A percentile compares a stretch with the other conserved stretches of the same genome.
Evolutionary conservation across 2,888 invertebrate genomes (phyloP).

Genomic region (Phragmatobia fuliginosa): DNA sequence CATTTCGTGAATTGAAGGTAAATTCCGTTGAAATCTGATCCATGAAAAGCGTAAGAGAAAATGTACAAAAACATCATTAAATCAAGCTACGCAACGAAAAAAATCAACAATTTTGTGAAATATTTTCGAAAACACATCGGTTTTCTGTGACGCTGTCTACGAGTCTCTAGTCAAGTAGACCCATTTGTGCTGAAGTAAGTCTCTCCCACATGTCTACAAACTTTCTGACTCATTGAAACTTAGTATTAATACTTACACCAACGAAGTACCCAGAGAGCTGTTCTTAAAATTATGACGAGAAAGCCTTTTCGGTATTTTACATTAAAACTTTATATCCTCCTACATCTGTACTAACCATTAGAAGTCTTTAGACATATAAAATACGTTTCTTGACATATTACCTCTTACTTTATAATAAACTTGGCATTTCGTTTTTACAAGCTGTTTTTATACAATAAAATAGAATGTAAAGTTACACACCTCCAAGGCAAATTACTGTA

Average conservation of each 20-base stretch:
- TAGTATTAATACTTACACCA: background rate
- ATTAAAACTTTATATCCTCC: background rate
- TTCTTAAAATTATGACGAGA: background rate
- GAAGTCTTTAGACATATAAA: background rate
- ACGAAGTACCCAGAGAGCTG: background rate
- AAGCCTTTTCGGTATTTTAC: constrained; percentile 1
- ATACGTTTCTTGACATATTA: background rate
- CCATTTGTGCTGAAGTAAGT: too few relatives aligned
- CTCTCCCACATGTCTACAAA: too few relatives aligned
- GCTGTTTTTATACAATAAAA: background rate
- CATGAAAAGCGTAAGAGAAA: too few relatives aligned
- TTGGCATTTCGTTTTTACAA: background rate
- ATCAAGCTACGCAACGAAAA: too few relatives aligned
- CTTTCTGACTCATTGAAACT: background rate
- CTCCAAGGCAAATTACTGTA: background rate
- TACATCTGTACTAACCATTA: background rate
- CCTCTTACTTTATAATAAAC: background rate
- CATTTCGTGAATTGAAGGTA: too few relatives aligned
- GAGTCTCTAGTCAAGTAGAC: too few relatives aligned
- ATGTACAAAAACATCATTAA: too few relatives aligned
- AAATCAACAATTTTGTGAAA: too few relatives aligned
- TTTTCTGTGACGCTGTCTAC: too few relatives aligned
- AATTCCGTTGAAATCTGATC: too few relatives aligned
- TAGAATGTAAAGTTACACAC: background rate
- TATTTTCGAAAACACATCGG: too few relatives aligned